These are phyloP conservation scores for Diarsia dahlii DNA, from an alignment of 2,888 invertebrate genomes.

Conservation along the genomic window DNA sequence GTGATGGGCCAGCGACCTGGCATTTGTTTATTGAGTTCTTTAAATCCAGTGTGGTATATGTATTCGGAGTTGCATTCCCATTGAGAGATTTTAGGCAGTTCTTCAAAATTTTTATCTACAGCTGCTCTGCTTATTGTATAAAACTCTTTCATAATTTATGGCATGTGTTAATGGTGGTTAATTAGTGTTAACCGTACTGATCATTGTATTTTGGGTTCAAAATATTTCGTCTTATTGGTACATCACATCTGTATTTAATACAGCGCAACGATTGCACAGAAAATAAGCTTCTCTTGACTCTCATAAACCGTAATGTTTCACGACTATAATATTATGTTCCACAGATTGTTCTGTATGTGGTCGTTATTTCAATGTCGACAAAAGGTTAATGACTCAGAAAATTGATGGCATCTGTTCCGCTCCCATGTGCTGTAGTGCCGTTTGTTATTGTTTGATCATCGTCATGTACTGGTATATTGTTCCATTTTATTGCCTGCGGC, in stretches of 20 bases:
- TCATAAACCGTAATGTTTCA: constrained; percentile 44
- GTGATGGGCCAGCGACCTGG: constrained; percentile 49
- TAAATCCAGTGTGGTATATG: constrained; percentile 14
- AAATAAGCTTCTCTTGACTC: constrained; percentile 9
- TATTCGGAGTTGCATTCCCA: constrained; percentile 4
- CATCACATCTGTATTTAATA: neutral
- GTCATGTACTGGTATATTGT: constrained; percentile 44
- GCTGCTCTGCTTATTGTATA: neutral
- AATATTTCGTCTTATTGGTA: neutral
- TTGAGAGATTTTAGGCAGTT: neutral
- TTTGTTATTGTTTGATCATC: constrained; percentile 66
- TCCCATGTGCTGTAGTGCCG: constrained; percentile 64
- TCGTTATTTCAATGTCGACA: constrained; percentile 73
- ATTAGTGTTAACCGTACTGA: neutral
- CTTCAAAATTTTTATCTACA: neutral
- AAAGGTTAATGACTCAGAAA: constrained; percentile 74
- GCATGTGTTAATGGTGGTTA: neutral
- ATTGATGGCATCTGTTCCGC: constrained; percentile 71
- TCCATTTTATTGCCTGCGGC: constrained; percentile 27
- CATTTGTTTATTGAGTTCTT: constrained; percentile 36
- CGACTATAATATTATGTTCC: constrained; percentile 38
- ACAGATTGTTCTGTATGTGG: constrained; percentile 51
- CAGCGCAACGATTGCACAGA: constrained; percentile 25
- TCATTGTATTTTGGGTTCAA: neutral
- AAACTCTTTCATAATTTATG: neutral